Conservation (phyloP, 2,113 vertebrate genomes). For the Coptodon rendalli region DNA sequence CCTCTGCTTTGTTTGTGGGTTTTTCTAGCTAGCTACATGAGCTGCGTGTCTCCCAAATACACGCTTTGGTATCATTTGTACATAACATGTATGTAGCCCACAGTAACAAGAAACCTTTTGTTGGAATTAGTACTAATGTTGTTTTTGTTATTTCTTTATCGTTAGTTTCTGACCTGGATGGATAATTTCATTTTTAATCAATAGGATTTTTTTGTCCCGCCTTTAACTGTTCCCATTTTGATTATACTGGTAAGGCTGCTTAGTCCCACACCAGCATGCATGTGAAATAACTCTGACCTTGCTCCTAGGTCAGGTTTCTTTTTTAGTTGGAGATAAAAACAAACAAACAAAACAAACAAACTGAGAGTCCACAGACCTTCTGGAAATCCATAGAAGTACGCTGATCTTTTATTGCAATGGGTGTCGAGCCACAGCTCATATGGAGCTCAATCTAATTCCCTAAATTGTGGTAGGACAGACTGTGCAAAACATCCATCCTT, state of each 20-base stretch:
- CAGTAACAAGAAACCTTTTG: background rate
- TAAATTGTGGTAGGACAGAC: background rate
- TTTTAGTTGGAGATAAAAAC: background rate
- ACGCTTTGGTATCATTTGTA: background rate
- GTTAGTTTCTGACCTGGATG: background rate
- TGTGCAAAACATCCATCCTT: background rate
- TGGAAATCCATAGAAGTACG: background rate
- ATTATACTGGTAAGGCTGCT: background rate
- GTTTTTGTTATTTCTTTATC: background rate
- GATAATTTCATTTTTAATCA: accelerated
- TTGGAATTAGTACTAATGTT: background rate
- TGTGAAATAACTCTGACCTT: background rate
- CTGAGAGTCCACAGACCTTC: background rate
- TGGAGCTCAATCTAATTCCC: background rate
- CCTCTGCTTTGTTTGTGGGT: background rate
- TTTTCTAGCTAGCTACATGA: background rate
- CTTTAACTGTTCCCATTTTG: background rate
- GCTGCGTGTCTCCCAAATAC: background rate
- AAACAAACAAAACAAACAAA: background rate
- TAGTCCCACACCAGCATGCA: background rate
- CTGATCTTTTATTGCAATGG: background rate
- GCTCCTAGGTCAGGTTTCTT: background rate
- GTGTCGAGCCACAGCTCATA: background rate
- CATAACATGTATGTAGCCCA: background rate
- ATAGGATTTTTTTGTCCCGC: accelerated